Base-by-base conservation (phyloP, 2,797 vertebrate genomes). In the Cirrhinus molitorella region DNA sequence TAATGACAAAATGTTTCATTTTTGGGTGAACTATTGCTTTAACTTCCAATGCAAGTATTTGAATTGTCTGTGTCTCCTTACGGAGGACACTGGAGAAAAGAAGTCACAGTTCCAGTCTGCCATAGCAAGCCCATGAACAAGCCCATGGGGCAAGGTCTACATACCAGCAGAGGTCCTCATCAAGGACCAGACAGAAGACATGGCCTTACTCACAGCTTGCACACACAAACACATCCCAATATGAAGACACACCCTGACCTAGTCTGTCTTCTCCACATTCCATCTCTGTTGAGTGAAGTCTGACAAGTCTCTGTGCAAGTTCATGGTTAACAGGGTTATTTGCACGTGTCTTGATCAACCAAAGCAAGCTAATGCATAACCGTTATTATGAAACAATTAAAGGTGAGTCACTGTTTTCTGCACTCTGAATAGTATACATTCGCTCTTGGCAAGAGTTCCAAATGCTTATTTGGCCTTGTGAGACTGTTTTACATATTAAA, bases 181-280 rank as follows among this genome's bases (percentile, higher is more conserved):
- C 80, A 83, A 75, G 59, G 80, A 75, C 59, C 61, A 75, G 80
- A 75, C 45, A 49, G 71, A 71, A 61, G 63, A n/a, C 37, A 40
- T 28, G 79, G 53, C 72, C 71, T 87, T 71, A 57, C 55, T 71
- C 49, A 70, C 57, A 79, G 53, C n/a, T 73, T 45, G 23, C 25
- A 76, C 80, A 86, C 37, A 55, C 53, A 70, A 17, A 80, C 51
- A 88, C 81, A 37, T 51, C 47, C 59, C 51, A 73, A 51, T 81
- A 34, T 23, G 55, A 73, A 51, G 71, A 75, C 59, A 55, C 71
- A 75, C 85, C 80, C 67, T 87, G 73, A 87, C 79, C 71, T n/a
- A 53, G 83, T 73, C 76, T 79, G 82, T 47, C 78, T 75, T 75
- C 73, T 76, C 79, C 47, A 83, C 70, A 61, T 82, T 87, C 66